These are phyloP conservation scores for Brachirus orientalis DNA, from an alignment of 2,113 vertebrate species.

Conservation along the genomic window DNA sequence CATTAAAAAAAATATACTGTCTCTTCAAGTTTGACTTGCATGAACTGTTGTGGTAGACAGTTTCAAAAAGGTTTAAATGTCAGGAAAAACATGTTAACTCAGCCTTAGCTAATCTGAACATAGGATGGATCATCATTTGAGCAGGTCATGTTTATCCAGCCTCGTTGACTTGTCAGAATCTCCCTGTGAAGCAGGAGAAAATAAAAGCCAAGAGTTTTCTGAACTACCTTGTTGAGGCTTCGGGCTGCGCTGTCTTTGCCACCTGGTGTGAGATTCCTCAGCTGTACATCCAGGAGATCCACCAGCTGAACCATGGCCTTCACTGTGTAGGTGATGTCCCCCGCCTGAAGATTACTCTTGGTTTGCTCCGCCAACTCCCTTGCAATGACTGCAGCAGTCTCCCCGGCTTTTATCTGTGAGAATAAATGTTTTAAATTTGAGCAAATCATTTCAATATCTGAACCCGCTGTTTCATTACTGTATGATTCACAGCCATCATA, in stretches of 20 bases:
- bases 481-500: conserved; percentile 10
- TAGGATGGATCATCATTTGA: conserved; percentile 2
- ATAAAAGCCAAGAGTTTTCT: too few species aligned
- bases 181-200: not conserved
- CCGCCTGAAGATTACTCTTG: conserved; percentile 89
- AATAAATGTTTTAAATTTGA: not conserved
- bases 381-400: conserved; percentile 95
- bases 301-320: conserved; percentile 95
- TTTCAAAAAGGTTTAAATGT: conserved; percentile 3
- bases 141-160: conserved; percentile 8
- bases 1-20: too few species aligned
- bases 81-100: not conserved
- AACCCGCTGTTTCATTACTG: too few species aligned
- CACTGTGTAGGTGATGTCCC: conserved; percentile 93
- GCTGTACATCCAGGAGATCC: conserved; percentile 93
- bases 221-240: conserved; percentile 94
- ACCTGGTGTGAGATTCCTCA: conserved; percentile 93
- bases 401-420: conserved; percentile 88
- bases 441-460: not conserved
- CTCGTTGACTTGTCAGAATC: not conserved
- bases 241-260: conserved; percentile 97
- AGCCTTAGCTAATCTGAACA: too few species aligned
- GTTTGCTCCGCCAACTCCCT: conserved; percentile 95
- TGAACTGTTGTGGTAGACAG: not conserved
- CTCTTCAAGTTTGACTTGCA: too few species aligned